Base-by-base conservation (phyloP, 2,797 vertebrate genomes). In the Sorex maritimensis region DNA sequence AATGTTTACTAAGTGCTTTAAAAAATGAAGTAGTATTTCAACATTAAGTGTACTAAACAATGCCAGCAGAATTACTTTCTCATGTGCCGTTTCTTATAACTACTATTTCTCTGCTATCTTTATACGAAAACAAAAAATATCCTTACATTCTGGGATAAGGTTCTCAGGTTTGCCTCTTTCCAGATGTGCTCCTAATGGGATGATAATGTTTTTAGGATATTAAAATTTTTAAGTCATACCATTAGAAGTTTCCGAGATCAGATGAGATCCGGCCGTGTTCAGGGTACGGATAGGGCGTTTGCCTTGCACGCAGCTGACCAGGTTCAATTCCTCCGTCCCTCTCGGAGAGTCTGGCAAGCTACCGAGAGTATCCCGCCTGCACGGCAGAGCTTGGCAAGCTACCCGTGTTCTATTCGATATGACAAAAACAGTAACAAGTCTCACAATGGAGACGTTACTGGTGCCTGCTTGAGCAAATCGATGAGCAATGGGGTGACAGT, bases 1-100 rank as follows among this genome's bases (percentile, higher is more conserved):
- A 69, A 15, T 52, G 5, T 6, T 80, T 87, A 87, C 44, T 95
- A 95, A 75, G 46, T 85, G 46, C 55, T 1, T 58, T 19, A 17
- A 17, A 58, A 34, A 90, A 52, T 74, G 69, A 94, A 58, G 34
- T 58, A 23, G 5, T 61, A 79, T 87, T 94, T 96, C 63, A 78
- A 90, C 30, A 81, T 19, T 78, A 91, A 90, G 1, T 65, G 55
- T 6, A n/a, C 71, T 26, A 82, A 91, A 49, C 21, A 71, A 24
- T 44, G 41, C 30, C 77, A 86, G 30, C 26, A 86, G 86, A 19
- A 82, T 92, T 79, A 41, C 75, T 88, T 92, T 81, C 67, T 73
- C 28, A 15, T 38, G 9, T n/a, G 92, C 55, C 78, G 23, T 72
- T 81, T 83, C 73, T 84, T 6, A 2, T 49, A 61, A 74, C 44